These are phyloP conservation scores for Chascanopsetta lugubris DNA, from an alignment of 2,113 vertebrate genomes.

Conservation along the genomic window DNA sequence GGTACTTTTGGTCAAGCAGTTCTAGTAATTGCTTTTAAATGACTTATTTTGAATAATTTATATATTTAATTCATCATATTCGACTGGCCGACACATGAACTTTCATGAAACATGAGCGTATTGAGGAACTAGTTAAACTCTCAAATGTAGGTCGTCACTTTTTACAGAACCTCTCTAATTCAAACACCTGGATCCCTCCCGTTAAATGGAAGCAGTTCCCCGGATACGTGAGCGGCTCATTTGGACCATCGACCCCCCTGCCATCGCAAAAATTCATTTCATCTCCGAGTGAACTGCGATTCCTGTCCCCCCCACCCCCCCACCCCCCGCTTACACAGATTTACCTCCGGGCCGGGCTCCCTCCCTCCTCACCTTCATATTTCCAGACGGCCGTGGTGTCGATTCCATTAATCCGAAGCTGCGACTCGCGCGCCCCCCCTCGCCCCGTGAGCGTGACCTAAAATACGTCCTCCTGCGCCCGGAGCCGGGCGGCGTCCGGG, in stretches of 20 bases:
- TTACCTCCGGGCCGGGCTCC: conserved; percentile 31
- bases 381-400: conserved; percentile 12
- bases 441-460: background rate
- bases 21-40: too few species aligned
- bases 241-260: conserved; percentile 22
- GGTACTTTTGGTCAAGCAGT: too few species aligned
- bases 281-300: conserved; percentile 27
- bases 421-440: too few species aligned
- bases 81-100: too few species aligned
- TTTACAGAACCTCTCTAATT: background rate
- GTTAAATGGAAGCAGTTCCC: background rate
- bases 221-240: conserved; percentile 19
- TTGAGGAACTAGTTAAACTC: too few species aligned
- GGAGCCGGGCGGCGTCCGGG: background rate
- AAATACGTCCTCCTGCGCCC: conserved; percentile 8
- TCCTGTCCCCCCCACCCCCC: conserved; percentile 30
- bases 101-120: background rate
- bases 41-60: too few species aligned
- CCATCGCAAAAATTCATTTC: conserved; percentile 40
- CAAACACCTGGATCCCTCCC: background rate
- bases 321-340: too few species aligned
- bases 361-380: conserved; percentile 9
- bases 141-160: background rate
- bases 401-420: conserved; percentile 12
- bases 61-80: too few species aligned